A percentile compares a stretch with the other conserved stretches of the same genome.
Conservation (phyloP, 1,140 invertebrate species). For the Drosophila novamexicana region DNA sequence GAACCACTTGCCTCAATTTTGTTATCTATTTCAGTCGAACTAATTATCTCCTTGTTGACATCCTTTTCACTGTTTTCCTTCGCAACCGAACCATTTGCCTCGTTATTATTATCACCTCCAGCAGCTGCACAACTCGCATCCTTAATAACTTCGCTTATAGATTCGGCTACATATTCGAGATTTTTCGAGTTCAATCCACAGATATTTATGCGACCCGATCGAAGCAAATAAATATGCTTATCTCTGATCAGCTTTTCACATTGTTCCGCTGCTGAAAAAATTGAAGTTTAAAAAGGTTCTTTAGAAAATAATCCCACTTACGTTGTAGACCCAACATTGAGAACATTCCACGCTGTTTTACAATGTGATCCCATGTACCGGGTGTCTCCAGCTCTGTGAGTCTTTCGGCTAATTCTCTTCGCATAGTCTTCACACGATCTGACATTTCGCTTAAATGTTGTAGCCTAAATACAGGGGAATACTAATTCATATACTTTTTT, state of each 20-base stretch:
- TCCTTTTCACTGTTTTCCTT: no score
- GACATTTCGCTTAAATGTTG: conserved; percentile 91
- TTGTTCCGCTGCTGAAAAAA: conserved; percentile 13
- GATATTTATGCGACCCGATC: conserved; percentile 98
- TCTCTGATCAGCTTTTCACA: conserved; percentile 11
- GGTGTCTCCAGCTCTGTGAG: conserved; percentile 93
- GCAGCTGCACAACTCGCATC: conserved; percentile 86
- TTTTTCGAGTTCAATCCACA: conserved; percentile 97
- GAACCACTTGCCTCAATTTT: no score
- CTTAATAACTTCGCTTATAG: conserved; percentile 92
- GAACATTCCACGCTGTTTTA: conserved; percentile 99
- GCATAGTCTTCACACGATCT: conserved; percentile 96
- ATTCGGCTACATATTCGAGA: conserved; percentile 95
- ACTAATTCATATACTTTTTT: not conserved
- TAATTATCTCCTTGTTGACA: no score
- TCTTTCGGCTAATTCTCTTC: conserved; percentile 90
- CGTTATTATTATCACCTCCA: no score
- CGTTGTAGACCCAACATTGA: conserved; percentile 96
- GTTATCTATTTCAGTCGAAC: no score
- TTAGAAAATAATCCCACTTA: not conserved
- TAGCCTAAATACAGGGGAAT: not conserved
- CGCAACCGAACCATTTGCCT: no score
- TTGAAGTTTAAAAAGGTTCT: not conserved
- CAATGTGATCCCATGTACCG: conserved; percentile 96
- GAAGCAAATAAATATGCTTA: conserved; percentile 89